Evolutionary conservation across 1,140 invertebrate genomes (phyloP), one percentile per base, ranked within the genome.

Genomic region (Gonioctena quinquepunctata): DNA sequence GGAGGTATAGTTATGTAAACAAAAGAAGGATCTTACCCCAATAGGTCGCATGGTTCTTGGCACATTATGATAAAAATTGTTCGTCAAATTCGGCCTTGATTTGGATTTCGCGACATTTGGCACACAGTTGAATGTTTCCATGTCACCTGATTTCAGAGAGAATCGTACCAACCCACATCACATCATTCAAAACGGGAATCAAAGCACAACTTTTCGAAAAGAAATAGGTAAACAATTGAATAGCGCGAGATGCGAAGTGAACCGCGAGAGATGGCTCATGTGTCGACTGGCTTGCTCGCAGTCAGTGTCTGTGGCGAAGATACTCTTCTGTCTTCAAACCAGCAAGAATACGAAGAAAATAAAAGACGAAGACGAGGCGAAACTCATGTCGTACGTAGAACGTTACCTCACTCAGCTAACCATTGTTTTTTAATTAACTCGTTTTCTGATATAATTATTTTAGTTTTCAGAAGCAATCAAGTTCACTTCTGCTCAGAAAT

Each of bases 11-110:
- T n/a, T n/a, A n/a, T n/a, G n/a, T n/a, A n/a, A n/a, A n/a, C n/a
- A n/a, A 42, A 42, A 42, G 11, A 13, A 8, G 16, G 16, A 11
- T 54, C 50, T 73, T 69, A 73, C 71, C 56, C 50, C 68, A 66
- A 69, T 67, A 3, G 67, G 71, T 64, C 71, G 66, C 22, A 72
- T 13, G 26, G 67, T 69, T 49, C 71, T 69, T 27, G 67, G 68
- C 13, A 73, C 71, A 67, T 73, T 73, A 54, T 73, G 67, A 57
- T 69, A 73, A 27, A 73, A 62, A 69, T 60, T 68, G 18, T 50
- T 50, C n/a, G 62, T 25, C 19, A 64, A 64, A 59, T 50, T 64
- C n/a, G 28, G 62, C 19, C 62, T 18, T 7, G n/a, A 64, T 50
- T 64, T 64, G 11, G 62, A 54, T 28, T 22, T 22, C 13, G 26